A percentile compares a stretch with the other conserved stretches of the same genome.
These are phyloP conservation scores for Myotis daubentonii DNA, from an alignment of 2,797 vertebrate species.

Conservation along the genomic window DNA sequence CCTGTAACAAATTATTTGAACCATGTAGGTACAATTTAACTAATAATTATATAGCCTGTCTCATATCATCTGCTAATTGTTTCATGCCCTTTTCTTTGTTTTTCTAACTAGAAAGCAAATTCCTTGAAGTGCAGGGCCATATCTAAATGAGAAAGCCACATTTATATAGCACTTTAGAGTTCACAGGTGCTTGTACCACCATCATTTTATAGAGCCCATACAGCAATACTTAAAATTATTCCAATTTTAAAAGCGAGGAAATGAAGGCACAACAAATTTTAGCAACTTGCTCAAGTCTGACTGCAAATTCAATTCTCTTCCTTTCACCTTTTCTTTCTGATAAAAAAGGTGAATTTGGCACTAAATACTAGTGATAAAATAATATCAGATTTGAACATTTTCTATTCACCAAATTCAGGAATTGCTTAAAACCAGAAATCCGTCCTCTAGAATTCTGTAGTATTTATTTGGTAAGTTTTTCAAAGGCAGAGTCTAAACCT, in stretches of 20 bases:
- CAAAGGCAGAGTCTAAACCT: neutral
- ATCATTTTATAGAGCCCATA: neutral
- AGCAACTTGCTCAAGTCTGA: neutral
- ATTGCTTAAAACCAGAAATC: conserved; percentile 39
- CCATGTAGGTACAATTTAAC: neutral
- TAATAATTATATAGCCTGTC: neutral
- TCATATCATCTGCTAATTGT: neutral
- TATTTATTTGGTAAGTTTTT: conserved; percentile 9
- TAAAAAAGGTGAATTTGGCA: neutral
- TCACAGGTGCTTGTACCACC: neutral
- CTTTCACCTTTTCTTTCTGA: conserved; percentile 40
- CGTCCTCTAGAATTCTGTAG: conserved; percentile 16
- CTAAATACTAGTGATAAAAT: neutral
- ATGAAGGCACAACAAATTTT: conserved; percentile 20
- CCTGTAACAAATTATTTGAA: neutral
- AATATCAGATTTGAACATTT: conserved; percentile 4
- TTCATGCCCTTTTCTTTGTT: neutral
- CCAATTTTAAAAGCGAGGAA: neutral
- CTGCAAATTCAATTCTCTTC: neutral
- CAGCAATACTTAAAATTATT: neutral
- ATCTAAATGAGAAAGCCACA: neutral
- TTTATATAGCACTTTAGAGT: neutral
- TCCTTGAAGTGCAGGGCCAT: neutral
- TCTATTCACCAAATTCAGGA: neutral
- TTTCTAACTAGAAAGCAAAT: conserved; percentile 11